phyloP scores from a whole-genome alignment of 2,888 invertebrate genomes.

The Eretmocerus hayati region DNA sequence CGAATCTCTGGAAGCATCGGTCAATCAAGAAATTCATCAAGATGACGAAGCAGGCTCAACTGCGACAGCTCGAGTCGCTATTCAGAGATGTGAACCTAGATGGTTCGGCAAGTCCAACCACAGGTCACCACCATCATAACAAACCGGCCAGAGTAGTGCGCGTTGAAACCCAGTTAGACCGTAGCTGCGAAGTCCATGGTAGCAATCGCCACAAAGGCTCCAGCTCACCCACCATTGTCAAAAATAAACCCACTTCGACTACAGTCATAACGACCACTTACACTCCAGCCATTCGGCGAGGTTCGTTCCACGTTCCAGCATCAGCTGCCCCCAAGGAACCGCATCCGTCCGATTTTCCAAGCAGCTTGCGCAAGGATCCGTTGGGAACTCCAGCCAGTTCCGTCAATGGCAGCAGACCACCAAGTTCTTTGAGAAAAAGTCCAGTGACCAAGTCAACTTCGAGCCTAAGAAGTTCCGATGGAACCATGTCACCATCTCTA shows the following conservation, averaged over 20 bases:
- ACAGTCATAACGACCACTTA: constrained; percentile 47
- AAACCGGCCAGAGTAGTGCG: constrained; percentile 23
- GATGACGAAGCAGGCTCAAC: constrained; percentile 60
- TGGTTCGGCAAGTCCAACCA: neutral
- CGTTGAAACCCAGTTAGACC: constrained; percentile 55
- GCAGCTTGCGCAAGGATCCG: constrained; percentile 58
- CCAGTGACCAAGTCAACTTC: constrained; percentile 24
- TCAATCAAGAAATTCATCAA: no score
- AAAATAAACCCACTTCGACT: constrained; percentile 36
- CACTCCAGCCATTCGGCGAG: constrained; percentile 46
- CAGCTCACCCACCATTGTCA: constrained; percentile 47
- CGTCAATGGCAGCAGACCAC: constrained; percentile 27
- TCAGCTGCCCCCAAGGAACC: constrained; percentile 53
- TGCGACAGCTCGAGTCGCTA: constrained; percentile 66
- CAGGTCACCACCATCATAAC: constrained; percentile 23
- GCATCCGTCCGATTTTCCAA: constrained; percentile 67
- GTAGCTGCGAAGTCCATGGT: constrained; percentile 68
- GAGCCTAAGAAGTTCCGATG: constrained; percentile 17
- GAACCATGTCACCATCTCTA: constrained; percentile 5
- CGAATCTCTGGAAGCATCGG: no score
- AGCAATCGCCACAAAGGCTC: constrained; percentile 43
- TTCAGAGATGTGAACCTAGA: constrained; percentile 62
- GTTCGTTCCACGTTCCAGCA: constrained; percentile 55
- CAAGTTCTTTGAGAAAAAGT: constrained; percentile 38
- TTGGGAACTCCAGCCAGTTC: constrained; percentile 45